phyloP scores from a whole-genome alignment of 2,113 vertebrate species.

The Elachura formosa region DNA sequence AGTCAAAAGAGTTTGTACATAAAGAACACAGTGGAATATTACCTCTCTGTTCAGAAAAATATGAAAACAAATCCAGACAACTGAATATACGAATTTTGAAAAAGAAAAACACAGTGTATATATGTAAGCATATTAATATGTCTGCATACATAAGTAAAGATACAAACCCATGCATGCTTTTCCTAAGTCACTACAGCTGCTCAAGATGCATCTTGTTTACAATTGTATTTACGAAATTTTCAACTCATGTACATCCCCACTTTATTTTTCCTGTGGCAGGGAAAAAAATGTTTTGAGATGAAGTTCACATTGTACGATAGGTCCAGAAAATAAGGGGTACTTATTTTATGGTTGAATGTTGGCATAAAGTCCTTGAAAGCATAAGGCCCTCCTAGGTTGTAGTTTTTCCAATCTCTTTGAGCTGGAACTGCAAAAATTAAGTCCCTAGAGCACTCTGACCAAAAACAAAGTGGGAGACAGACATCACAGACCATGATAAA shows the following conservation, averaged over 20 bases:
- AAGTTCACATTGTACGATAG: background rate
- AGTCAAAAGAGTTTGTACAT: background rate
- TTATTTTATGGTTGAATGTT: background rate
- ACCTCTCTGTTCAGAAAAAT: background rate
- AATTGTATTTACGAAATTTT: background rate
- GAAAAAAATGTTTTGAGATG: background rate
- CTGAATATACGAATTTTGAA: background rate
- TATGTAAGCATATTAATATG: background rate
- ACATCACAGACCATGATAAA: background rate
- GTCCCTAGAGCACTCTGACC: background rate
- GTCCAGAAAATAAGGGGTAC: background rate
- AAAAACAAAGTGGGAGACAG: background rate
- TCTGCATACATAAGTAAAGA: background rate
- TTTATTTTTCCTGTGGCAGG: background rate
- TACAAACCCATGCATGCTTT: background rate
- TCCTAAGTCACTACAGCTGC: background rate
- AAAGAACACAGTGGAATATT: background rate
- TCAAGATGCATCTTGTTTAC: background rate
- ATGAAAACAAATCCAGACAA: background rate
- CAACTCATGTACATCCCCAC: background rate
- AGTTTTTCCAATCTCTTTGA: background rate
- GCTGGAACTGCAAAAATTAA: background rate
- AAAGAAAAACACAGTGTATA: background rate
- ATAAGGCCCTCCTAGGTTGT: background rate
- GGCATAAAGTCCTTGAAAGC: background rate